Conservation (phyloP, 2,888 invertebrate genomes). For the Gymnocheta viridis region DNA sequence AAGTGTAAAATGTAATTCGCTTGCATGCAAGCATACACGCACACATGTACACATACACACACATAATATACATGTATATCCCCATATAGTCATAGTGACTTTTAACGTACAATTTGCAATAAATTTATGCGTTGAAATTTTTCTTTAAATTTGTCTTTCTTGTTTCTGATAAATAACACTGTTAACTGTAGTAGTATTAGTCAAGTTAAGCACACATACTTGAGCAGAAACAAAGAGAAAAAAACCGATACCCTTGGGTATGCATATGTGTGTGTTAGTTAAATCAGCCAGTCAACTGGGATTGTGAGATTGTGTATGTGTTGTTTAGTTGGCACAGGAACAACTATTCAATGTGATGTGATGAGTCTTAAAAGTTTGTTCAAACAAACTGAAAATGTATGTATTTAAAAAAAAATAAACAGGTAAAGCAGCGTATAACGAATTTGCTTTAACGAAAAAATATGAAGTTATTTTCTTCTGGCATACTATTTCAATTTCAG, state of each 20-base stretch:
- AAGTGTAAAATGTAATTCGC: neutral
- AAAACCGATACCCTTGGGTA: neutral
- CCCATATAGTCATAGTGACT: slow-evolving; percentile 24
- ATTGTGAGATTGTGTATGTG: neutral
- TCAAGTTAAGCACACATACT: slow-evolving; percentile 41
- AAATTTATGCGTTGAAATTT: slow-evolving; percentile 67
- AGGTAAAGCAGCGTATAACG: too few relatives aligned
- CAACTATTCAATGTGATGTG: neutral
- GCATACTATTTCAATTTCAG: too few relatives aligned
- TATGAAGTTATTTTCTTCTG: too few relatives aligned
- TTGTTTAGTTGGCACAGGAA: slow-evolving; percentile 9
- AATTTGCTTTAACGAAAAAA: too few relatives aligned
- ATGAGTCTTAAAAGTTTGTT: neutral
- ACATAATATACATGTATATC: too few relatives aligned
- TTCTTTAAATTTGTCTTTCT: slow-evolving; percentile 64
- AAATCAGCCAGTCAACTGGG: slow-evolving; percentile 30
- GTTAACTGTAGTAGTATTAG: slow-evolving; percentile 61
- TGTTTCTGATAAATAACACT: slow-evolving; percentile 60
- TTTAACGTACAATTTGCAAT: slow-evolving; percentile 53
- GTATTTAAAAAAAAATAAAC: too few relatives aligned
- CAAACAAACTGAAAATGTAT: too few relatives aligned
- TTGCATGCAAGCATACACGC: neutral
- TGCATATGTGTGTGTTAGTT: neutral
- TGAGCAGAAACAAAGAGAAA: neutral
- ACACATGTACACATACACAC: neutral